Percentiles rank a stretch among this genome's conserved stretches.
Conservation (phyloP, 1,140 invertebrate species). For the Leptestheria dahalacensis region DNA sequence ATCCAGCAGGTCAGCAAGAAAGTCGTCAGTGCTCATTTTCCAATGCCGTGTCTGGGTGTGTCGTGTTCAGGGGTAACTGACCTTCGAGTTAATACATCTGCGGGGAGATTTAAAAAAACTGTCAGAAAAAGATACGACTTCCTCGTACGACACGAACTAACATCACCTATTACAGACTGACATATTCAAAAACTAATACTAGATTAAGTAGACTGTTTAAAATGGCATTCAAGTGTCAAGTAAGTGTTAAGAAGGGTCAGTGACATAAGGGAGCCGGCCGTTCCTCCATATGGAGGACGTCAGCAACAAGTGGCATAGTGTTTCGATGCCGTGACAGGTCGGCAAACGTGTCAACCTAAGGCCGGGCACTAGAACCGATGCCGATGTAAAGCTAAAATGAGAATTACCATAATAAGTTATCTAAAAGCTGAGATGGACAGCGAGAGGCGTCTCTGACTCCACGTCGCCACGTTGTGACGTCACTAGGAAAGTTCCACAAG, state of each 20-base stretch:
- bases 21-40: constrained; percentile 6
- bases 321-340: too few relatives aligned
- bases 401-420: background rate
- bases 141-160: background rate
- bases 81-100: background rate
- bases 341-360: too few relatives aligned
- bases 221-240: too few relatives aligned
- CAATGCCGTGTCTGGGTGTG: background rate
- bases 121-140: background rate
- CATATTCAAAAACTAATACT: too few relatives aligned
- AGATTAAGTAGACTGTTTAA: too few relatives aligned
- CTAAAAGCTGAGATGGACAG: background rate
- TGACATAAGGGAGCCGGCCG: too few relatives aligned
- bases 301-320: too few relatives aligned
- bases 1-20: constrained; percentile 6
- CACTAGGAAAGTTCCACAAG: background rate
- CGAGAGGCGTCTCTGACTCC: background rate
- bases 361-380: too few relatives aligned
- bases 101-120: background rate
- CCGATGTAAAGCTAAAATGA: background rate
- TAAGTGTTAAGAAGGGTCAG: too few relatives aligned
- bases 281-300: too few relatives aligned
- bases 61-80: background rate
- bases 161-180: too few relatives aligned
- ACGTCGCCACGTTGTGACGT: background rate